A percentile compares a stretch with the other conserved stretches of the same genome.
Evolutionary conservation across 2,113 vertebrate genomes (phyloP).

Genomic region (Seriola rivoliana): DNA sequence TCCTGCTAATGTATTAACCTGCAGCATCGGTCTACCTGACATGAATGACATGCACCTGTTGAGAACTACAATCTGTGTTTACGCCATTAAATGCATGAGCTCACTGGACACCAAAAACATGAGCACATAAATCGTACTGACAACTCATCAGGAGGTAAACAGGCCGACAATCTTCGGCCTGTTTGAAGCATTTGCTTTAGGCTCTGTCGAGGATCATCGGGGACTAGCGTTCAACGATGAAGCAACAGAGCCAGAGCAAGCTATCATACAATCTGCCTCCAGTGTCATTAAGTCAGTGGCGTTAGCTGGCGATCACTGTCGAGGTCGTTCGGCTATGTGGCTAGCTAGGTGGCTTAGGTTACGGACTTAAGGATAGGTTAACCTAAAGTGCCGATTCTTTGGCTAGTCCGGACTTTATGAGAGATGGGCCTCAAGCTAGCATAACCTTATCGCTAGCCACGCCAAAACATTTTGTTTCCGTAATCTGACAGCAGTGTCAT

Average conservation of each 20-base stretch:
- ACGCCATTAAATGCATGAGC: background rate
- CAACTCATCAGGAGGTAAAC: background rate
- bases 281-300: background rate
- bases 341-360: conserved; percentile 10
- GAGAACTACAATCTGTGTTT: background rate
- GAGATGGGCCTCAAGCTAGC: conserved; percentile 58
- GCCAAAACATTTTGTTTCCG: conserved; percentile 2
- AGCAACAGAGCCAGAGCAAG: conserved; percentile 26
- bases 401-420: conserved; percentile 43
- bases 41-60: conserved; percentile 42
- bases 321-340: conserved; percentile 14
- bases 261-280: background rate
- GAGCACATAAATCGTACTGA: background rate
- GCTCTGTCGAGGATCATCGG: background rate
- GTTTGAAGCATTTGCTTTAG: background rate
- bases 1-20: background rate
- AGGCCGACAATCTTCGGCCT: conserved; percentile 40
- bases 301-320: conserved; percentile 16
- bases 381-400: background rate
- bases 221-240: conserved; percentile 23
- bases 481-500: conserved; percentile 45
- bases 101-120: background rate
- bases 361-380: conserved; percentile 15
- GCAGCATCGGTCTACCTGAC: background rate
- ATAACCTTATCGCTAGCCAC: conserved; percentile 25